Base-by-base conservation (phyloP, 1,140 invertebrate species). In the Camponotus vicinus region DNA sequence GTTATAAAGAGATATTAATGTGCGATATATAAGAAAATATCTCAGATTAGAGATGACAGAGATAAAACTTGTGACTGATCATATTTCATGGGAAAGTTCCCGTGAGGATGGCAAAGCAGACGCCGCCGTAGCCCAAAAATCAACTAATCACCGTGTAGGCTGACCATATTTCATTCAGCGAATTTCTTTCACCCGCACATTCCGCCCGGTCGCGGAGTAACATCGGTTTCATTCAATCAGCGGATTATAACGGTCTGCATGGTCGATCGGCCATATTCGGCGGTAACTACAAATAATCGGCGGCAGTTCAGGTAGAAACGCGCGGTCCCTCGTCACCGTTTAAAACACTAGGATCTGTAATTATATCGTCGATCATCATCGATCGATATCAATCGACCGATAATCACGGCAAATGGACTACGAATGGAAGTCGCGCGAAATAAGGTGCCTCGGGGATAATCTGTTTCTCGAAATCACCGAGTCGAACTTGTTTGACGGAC, bases 161-260 rank as follows among this genome's bases (percentile, higher is more conserved):
- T 32, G 42, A 34, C 61, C 49, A 71, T 80, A 69, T 86, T 80
- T 66, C 59, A 85, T 85, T 40, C 76, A 61, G 55, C 42, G 57
- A 88, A 88, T 86, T 73, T 86, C 59, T 80, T 52, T 63, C 76
- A 40, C 40, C 82, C 59, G 83, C 64, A 37, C 37, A 59, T 40
- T 67, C 63, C 75, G 76, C 9, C 3, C 57, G 57, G 52, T 82
- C 59, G 59, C 85, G 78, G 15, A 57, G 18, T 69, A 42, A 75
- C 79, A 67, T 85, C 64, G 69, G 89, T 87, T 84, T 80, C 85
- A 90, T 89, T 90, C 89, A 87, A 90, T 86, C 85, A 86, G 45
- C 84, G 78, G 85, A 83, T 90, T 85, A 90, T 85, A 89, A 89
- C 85, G 67, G 67, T 79, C 42, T 76, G 88, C 89, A 89, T 82